Evolutionary conservation across 2,113 vertebrate genomes (phyloP).

Genomic region (Cinclus cinclus): DNA sequence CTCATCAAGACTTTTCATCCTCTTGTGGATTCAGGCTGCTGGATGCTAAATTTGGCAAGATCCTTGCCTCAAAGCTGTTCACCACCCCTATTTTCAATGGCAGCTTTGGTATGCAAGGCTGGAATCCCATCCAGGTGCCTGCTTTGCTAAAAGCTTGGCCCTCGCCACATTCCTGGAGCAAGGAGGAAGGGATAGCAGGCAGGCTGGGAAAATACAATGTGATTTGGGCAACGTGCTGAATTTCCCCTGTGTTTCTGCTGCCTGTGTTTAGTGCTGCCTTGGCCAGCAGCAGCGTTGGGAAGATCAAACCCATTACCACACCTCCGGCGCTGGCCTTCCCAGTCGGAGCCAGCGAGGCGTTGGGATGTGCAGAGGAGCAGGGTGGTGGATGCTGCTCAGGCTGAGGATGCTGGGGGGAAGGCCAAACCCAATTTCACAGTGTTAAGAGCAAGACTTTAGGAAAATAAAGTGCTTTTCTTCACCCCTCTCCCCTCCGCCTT

Average conservation of each 20-base stretch:
- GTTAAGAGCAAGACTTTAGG: background rate
- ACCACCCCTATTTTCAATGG: background rate
- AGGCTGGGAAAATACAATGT: background rate
- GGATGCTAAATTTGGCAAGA: background rate
- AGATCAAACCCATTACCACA: background rate
- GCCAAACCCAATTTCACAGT: background rate
- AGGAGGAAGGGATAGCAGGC: background rate
- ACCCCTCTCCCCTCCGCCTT: background rate
- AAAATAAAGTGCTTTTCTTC: background rate
- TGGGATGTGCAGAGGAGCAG: background rate
- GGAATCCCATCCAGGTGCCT: background rate
- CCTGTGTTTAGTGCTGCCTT: background rate
- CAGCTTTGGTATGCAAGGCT: background rate
- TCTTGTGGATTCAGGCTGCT: background rate
- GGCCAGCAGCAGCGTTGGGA: background rate
- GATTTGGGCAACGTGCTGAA: background rate
- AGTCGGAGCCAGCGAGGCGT: background rate
- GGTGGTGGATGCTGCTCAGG: background rate
- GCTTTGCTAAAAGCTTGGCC: background rate
- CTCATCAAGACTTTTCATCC: background rate
- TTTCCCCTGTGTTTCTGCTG: background rate
- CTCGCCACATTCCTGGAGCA: rapidly evolving
- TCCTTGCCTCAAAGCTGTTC: background rate
- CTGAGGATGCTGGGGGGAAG: background rate
- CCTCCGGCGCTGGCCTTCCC: rapidly evolving